Conservation (phyloP, 2,797 vertebrate genomes). For the Gambusia yucatana region DNA sequence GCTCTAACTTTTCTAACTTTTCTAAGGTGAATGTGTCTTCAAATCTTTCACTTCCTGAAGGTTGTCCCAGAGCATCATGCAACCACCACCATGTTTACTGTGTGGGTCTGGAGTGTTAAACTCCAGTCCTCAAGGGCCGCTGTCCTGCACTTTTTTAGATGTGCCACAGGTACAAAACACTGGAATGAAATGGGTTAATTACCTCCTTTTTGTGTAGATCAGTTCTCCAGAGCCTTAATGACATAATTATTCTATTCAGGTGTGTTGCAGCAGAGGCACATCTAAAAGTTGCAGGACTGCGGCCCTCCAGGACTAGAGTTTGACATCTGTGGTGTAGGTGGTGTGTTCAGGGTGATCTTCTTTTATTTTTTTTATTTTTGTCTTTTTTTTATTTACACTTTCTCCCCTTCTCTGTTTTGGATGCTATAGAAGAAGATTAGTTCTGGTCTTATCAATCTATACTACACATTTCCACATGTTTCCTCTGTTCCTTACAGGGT, state of each 20-base stretch:
- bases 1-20: background rate
- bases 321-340: background rate
- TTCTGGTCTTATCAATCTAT: background rate
- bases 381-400: background rate
- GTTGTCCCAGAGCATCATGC: background rate
- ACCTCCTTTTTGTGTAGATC: too few species aligned
- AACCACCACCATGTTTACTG: background rate
- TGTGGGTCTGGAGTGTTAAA: background rate
- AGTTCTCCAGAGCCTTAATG: too few species aligned
- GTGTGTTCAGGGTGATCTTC: background rate
- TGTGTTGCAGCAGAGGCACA: too few species aligned
- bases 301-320: too few species aligned
- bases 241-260: too few species aligned
- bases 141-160: too few species aligned
- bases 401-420: background rate
- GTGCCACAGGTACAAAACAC: too few species aligned
- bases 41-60: background rate
- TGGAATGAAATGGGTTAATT: too few species aligned
- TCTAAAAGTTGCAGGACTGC: too few species aligned
- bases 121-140: too few species aligned
- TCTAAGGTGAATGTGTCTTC: background rate
- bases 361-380: background rate
- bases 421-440: background rate
- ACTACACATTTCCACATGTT: background rate
- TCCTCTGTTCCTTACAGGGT: background rate